Conservation (phyloP, 2,113 vertebrate genomes). For the Porphyrio hochstetteri region DNA sequence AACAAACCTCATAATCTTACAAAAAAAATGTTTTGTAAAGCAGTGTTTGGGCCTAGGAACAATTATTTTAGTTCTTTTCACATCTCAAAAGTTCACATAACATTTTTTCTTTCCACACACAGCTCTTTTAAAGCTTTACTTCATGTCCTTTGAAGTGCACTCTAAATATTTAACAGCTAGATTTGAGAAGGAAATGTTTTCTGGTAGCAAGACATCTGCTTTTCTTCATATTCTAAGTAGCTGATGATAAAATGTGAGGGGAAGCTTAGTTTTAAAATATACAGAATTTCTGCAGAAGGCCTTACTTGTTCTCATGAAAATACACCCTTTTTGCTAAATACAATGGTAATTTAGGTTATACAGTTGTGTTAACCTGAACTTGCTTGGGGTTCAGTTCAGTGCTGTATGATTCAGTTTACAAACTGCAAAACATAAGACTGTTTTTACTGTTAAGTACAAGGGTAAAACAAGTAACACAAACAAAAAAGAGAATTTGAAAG, state of each 20-base stretch:
- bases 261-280: background rate
- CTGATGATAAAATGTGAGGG: background rate
- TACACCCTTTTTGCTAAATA: background rate
- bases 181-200: background rate
- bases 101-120: background rate
- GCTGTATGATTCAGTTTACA: background rate
- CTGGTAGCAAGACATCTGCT: background rate
- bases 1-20: background rate
- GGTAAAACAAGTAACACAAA: background rate
- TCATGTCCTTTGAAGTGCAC: background rate
- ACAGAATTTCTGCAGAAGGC: background rate
- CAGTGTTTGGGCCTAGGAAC: background rate
- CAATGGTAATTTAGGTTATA: background rate
- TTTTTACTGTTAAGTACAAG: background rate
- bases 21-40: background rate
- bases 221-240: background rate
- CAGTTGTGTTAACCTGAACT: background rate
- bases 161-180: slow-evolving; percentile 12
- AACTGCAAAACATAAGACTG: background rate
- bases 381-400: background rate
- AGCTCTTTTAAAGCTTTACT: background rate
- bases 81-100: background rate
- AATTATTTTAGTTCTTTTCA: background rate
- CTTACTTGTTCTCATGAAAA: background rate
- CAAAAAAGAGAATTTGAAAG: background rate